Conservation (phyloP, 2,888 invertebrate genomes). For the Cerastis rubricosa region DNA sequence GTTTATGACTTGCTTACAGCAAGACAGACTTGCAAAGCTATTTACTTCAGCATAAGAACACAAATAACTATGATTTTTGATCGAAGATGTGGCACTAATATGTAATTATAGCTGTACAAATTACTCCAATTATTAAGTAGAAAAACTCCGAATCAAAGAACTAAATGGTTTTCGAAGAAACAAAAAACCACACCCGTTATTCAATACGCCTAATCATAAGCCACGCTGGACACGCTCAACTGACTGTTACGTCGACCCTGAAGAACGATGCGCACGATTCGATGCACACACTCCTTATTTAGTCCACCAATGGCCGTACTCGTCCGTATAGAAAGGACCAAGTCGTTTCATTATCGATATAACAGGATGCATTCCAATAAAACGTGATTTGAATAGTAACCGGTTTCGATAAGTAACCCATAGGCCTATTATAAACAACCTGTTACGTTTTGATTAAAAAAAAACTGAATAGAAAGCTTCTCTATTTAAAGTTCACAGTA, state of each 20-base stretch:
- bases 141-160: conserved; percentile 32
- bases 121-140: conserved; percentile 15
- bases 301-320: conserved; percentile 74
- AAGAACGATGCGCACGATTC: conserved; percentile 70
- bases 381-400: conserved; percentile 72
- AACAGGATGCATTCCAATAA: conserved; percentile 75
- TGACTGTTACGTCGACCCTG: conserved; percentile 79
- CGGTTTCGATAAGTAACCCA: conserved; percentile 57
- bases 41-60: neutral
- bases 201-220: conserved; percentile 57
- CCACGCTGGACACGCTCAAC: conserved; percentile 71
- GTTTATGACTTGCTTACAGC: neutral
- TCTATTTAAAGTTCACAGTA: neutral
- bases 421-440: conserved; percentile 33
- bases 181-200: conserved; percentile 52
- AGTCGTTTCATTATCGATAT: conserved; percentile 63
- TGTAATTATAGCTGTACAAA: conserved; percentile 33
- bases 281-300: conserved; percentile 78
- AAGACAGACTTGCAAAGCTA: neutral
- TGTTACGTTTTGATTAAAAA: conserved; percentile 15
- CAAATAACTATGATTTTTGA: neutral
- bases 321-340: conserved; percentile 73
- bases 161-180: conserved; percentile 32
- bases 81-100: neutral
- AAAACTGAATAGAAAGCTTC: conserved; percentile 15